These are phyloP conservation scores for Vidua macroura DNA, from an alignment of 2,113 vertebrate genomes.

Conservation along the genomic window DNA sequence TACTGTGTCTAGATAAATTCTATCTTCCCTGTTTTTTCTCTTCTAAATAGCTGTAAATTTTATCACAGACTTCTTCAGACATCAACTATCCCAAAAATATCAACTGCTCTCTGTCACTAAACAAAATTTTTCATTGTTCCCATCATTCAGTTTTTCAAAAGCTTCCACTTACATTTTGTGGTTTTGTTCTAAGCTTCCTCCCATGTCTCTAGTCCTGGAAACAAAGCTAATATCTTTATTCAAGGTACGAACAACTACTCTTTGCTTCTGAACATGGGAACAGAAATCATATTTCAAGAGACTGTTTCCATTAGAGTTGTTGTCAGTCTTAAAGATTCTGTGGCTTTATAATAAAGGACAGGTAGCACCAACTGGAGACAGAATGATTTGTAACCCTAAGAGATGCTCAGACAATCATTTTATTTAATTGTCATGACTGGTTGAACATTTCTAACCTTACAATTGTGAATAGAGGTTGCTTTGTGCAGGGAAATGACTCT, in stretches of 20 bases:
- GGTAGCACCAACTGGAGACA: neutral
- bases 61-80: neutral
- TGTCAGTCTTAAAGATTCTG: neutral
- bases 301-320: neutral
- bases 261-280: neutral
- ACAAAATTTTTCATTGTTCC: neutral
- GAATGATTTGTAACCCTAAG: neutral
- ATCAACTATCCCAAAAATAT: neutral
- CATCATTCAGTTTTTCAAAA: neutral
- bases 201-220: neutral
- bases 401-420: neutral
- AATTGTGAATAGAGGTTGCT: slow-evolving; percentile 30
- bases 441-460: slow-evolving; percentile 39
- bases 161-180: neutral
- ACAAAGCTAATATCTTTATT: neutral
- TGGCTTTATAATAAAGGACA: neutral
- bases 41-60: neutral
- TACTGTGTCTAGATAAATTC: neutral
- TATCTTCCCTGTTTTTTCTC: neutral
- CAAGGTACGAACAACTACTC: neutral
- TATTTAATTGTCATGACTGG: slow-evolving; percentile 38
- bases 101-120: neutral
- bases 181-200: neutral
- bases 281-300: neutral
- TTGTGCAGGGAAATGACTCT: slow-evolving; percentile 30